Percentiles rank a stretch among this genome's conserved stretches.
phyloP scores from a whole-genome alignment of 2,797 vertebrate genomes.

The Myiotriccus ornatus region DNA sequence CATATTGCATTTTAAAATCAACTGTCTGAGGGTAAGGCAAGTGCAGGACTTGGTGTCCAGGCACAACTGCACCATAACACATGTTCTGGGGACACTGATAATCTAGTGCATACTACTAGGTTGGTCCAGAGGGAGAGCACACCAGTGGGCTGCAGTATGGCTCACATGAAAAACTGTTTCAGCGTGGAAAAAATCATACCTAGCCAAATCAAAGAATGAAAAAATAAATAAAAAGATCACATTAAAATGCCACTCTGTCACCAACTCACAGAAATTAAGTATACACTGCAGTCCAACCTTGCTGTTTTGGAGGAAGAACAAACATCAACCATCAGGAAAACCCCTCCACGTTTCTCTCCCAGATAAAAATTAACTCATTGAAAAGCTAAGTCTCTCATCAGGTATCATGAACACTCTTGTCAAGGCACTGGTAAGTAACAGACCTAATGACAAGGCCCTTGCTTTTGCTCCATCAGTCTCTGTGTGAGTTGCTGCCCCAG shows the following conservation, averaged over 20 bases:
- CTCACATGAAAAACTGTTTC: neutral
- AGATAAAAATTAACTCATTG: neutral
- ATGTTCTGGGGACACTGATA: neutral
- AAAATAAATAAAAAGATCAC: neutral
- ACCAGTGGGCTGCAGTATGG: rapidly evolving
- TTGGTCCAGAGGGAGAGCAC: neutral
- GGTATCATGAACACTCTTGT: neutral
- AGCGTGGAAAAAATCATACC: neutral
- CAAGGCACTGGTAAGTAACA: neutral
- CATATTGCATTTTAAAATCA: neutral
- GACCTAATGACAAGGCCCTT: neutral
- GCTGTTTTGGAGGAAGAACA: neutral
- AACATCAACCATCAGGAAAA: neutral
- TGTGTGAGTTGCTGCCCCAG: neutral
- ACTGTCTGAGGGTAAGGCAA: neutral
- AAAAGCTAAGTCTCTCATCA: neutral
- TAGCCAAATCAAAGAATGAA: neutral
- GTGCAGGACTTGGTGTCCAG: neutral
- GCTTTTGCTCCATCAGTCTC: neutral
- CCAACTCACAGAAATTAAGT: neutral
- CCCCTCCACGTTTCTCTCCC: neutral
- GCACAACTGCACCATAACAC: rapidly evolving
- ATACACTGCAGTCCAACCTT: neutral
- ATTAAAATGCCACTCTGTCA: neutral
- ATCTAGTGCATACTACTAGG: rapidly evolving